These are phyloP conservation scores for Ciconia boyciana DNA, from an alignment of 2,113 vertebrate species.

Conservation along the genomic window DNA sequence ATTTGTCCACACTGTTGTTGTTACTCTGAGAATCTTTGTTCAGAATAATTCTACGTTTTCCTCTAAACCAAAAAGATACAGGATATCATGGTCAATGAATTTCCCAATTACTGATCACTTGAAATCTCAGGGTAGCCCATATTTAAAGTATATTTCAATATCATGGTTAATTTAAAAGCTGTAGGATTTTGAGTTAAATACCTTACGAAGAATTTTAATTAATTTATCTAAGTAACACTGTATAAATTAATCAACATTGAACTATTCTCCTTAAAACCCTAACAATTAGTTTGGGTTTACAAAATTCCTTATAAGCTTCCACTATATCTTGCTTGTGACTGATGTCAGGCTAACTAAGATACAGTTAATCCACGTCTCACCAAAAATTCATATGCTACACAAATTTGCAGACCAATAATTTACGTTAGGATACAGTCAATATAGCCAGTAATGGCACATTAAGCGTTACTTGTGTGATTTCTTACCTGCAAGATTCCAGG, in stretches of 20 bases:
- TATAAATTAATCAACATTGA: background rate
- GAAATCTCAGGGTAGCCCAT: background rate
- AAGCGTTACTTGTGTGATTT: background rate
- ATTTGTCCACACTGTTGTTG: background rate
- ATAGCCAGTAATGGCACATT: background rate
- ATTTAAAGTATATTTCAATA: background rate
- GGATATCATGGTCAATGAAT: background rate
- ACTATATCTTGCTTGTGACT: background rate
- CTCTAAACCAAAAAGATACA: background rate
- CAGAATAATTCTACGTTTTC: background rate
- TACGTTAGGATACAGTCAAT: background rate
- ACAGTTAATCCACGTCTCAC: background rate
- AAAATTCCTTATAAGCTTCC: background rate
- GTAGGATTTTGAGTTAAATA: background rate
- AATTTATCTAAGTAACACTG: background rate
- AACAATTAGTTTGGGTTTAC: background rate
- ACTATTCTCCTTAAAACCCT: background rate
- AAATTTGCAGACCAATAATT: background rate
- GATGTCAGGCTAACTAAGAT: background rate
- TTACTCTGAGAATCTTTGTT: background rate
- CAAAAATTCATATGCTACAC: background rate
- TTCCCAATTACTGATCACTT: background rate
- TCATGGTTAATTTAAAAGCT: background rate
- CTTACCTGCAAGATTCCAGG: constrained; percentile 94
- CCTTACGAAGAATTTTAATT: background rate